A percentile compares a stretch with the other conserved stretches of the same genome.
These are phyloP conservation scores for Silurus aristotelis DNA, from an alignment of 2,797 vertebrate genomes.

Conservation along the genomic window DNA sequence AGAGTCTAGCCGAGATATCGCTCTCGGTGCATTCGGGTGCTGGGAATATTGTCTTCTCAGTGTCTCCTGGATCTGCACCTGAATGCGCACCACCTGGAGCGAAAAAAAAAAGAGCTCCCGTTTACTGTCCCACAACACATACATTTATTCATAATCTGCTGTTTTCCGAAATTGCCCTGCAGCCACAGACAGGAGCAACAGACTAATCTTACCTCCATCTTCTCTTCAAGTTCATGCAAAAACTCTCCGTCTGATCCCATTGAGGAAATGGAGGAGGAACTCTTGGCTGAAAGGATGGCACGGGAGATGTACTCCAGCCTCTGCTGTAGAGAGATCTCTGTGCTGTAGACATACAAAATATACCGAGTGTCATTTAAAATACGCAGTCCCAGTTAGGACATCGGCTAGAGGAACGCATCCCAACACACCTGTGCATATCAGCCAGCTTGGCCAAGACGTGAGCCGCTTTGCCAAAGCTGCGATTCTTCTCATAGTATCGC, in stretches of 20 bases:
- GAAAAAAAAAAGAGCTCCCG: not conserved
- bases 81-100: constrained; percentile 90
- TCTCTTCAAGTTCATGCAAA: constrained; percentile 95
- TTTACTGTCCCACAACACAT: not conserved
- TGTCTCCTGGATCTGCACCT: constrained; percentile 95
- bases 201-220: constrained; percentile 87
- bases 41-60: constrained; percentile 86
- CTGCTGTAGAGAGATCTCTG: constrained; percentile 93
- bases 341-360: constrained; percentile 70
- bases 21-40: constrained; percentile 89
- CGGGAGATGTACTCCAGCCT: constrained; percentile 93
- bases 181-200: too few species aligned
- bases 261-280: constrained; percentile 87
- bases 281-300: constrained; percentile 97
- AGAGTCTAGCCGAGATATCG: constrained; percentile 88
- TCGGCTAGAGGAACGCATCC: too few species aligned
- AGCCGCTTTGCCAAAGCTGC: constrained; percentile 91
- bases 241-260: constrained; percentile 96
- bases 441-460: constrained; percentile 89
- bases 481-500: constrained; percentile 95
- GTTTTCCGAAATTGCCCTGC: not conserved
- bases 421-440: constrained; percentile 91
- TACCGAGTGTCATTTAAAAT: not conserved
- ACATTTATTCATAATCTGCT: not conserved
- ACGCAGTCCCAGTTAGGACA: too few species aligned